Conservation (phyloP, 2,113 vertebrate genomes). For the Polypterus bichir region DNA sequence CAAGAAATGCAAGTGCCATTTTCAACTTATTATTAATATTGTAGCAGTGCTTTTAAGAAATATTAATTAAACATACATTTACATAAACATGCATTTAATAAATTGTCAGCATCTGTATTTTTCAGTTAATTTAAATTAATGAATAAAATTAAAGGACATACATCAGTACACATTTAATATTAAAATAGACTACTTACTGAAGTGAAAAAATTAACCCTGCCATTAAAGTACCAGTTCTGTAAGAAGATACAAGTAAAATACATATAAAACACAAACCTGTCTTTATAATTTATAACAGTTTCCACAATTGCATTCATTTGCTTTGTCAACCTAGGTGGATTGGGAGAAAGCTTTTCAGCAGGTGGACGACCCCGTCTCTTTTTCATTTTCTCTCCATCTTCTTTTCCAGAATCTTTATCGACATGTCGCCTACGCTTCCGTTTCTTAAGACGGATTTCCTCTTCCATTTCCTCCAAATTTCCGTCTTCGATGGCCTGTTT, state of each 20-base stretch:
- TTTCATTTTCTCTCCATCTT: constrained; percentile 74
- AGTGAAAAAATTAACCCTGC: too few relatives aligned
- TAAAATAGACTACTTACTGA: too few relatives aligned
- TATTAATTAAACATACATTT: too few relatives aligned
- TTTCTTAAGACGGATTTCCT: constrained; percentile 92
- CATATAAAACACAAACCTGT: constrained; percentile 50
- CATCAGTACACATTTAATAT: too few relatives aligned
- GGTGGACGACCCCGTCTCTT: constrained; percentile 89
- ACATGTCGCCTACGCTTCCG: constrained; percentile 79
- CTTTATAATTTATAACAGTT: constrained; percentile 95
- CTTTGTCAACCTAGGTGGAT: constrained; percentile 86
- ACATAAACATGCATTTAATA: too few relatives aligned
- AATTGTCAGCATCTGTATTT: too few relatives aligned
- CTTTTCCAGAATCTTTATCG: constrained; percentile 76
- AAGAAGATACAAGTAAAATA: background rate
- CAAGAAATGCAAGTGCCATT: too few relatives aligned
- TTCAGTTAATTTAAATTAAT: too few relatives aligned
- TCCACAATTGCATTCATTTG: constrained; percentile 93
- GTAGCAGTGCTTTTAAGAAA: too few relatives aligned
- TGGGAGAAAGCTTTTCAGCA: constrained; percentile 85
- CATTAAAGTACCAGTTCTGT: too few relatives aligned
- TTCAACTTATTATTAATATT: too few relatives aligned
- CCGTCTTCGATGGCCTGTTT: constrained; percentile 88
- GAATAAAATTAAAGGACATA: too few relatives aligned
- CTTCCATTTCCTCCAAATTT: constrained; percentile 97